A percentile compares a stretch with the other conserved stretches of the same genome.
phyloP scores from a whole-genome alignment of 2,797 vertebrate species.

The Centroberyx gerrardi region DNA sequence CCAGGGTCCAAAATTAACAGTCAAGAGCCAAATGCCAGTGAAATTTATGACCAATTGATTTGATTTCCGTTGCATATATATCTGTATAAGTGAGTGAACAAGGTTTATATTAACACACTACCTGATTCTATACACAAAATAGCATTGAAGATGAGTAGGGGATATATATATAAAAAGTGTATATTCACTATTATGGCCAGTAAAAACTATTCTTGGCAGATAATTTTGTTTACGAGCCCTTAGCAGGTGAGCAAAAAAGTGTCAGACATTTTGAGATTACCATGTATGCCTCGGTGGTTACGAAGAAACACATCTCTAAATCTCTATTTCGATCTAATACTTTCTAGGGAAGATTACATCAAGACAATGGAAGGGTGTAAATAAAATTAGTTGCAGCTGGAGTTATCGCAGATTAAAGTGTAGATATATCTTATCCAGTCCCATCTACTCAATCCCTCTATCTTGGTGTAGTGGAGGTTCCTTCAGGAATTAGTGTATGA shows the following conservation, averaged over 20 bases:
- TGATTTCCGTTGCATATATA: background rate
- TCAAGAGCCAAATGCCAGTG: no score
- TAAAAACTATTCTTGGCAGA: no score
- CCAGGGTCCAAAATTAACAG: background rate
- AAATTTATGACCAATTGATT: no score
- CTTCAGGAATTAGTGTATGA: slow-evolving; percentile 8
- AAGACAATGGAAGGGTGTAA: background rate
- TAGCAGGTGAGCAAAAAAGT: no score
- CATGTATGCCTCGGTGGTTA: background rate
- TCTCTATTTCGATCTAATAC: background rate
- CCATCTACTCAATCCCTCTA: background rate
- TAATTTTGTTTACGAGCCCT: no score
- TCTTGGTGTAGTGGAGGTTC: background rate
- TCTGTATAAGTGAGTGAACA: background rate
- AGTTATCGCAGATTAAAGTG: background rate
- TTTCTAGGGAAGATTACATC: background rate
- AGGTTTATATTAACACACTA: background rate
- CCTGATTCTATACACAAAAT: no score
- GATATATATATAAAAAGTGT: no score
- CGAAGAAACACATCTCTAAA: background rate
- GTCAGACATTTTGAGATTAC: no score
- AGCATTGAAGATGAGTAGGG: no score
- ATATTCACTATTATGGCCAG: no score
- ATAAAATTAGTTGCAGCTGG: slow-evolving; percentile 10
- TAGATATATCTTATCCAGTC: background rate